phyloP scores from a whole-genome alignment of 2,797 vertebrate species.

The Paedocypris micromegethes region DNA sequence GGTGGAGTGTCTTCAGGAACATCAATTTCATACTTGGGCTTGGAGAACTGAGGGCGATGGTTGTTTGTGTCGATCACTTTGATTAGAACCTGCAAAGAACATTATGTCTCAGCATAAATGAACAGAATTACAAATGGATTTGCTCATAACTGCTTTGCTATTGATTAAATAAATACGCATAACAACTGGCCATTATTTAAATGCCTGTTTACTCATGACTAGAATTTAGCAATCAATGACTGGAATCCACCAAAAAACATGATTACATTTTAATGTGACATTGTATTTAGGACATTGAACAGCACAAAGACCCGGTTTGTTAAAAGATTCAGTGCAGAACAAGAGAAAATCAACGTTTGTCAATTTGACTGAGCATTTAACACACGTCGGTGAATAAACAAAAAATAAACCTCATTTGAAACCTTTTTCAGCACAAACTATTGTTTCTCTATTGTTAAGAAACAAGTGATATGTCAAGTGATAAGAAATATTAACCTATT shows the following conservation, averaged over 20 bases:
- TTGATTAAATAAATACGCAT: conserved; percentile 46
- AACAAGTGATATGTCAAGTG: no score
- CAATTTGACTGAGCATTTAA: no score
- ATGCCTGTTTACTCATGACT: conserved; percentile 44
- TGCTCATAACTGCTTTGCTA: conserved; percentile 24
- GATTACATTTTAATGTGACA: conserved; percentile 40
- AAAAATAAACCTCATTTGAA: no score
- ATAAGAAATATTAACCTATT: no score
- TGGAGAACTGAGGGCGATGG: conserved; percentile 89
- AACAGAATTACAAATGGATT: conserved; percentile 8
- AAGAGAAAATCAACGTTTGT: no score
- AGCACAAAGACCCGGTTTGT: no score
- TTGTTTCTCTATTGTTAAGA: no score
- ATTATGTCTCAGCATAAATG: background rate
- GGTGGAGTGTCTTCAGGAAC: conserved; percentile 82
- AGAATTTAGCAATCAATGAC: conserved; percentile 48
- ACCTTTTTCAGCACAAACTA: no score
- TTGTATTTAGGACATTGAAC: conserved; percentile 35
- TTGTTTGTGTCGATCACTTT: conserved; percentile 97
- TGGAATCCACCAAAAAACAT: conserved; percentile 40
- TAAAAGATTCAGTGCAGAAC: no score
- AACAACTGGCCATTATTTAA: conserved; percentile 47
- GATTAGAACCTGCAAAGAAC: conserved; percentile 79
- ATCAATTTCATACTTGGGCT: conserved; percentile 79
- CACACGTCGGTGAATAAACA: no score